Evolutionary conservation across 1,140 invertebrate genomes (phyloP), one percentile per base, ranked within the genome.

Genomic region (Drosophila sp.): DNA sequence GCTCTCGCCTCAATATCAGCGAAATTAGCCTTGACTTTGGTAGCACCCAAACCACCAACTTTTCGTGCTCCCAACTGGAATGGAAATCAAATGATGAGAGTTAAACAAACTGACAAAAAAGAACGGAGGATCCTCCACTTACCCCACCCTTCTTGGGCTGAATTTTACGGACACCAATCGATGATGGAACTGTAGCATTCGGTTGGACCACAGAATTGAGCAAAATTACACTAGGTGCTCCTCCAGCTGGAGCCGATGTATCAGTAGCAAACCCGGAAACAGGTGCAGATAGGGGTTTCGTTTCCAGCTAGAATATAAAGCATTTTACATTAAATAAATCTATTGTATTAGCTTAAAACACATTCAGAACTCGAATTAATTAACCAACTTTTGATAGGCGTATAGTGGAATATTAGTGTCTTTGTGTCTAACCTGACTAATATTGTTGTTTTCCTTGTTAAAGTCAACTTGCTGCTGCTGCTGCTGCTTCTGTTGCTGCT

Each of bases 1-100:
- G 97, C 97, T 89, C 97, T 96, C 80, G 95, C 95, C 93, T 99
- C 98, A 54, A 99, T 95, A 86, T 99, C 98, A n/a, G 96, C 96
- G 92, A 99, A 99, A 92, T 99, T 98, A 10, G 96, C 95, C 82
- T 96, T 97, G 4, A 99, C 97, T 92, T 97, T 97, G 64, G 98
- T 98, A n/a, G 98, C 99, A 64, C 98, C 98, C n/a, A 99, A 92
- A 1, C 98, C 97, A 47, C 94, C 95, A 92, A 97, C 98, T 90
- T 98, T 98, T 0, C 82, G 77, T 32, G 94, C 95, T 10, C 97
- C 97, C 66, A 98, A 81, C 90, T 91, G 33, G 4, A n/a, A 40
- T 5, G 6, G n/a, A n/a, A 54, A 25, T 10, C 1, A 62, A 62
- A 4, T 29, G 23, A 33, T n/a, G 44, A 23, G 7, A 30, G 0